A percentile compares a stretch with the other conserved stretches of the same genome.
Evolutionary conservation across 2,888 invertebrate species (phyloP).

Genomic region (Drosophila emarginata): DNA sequence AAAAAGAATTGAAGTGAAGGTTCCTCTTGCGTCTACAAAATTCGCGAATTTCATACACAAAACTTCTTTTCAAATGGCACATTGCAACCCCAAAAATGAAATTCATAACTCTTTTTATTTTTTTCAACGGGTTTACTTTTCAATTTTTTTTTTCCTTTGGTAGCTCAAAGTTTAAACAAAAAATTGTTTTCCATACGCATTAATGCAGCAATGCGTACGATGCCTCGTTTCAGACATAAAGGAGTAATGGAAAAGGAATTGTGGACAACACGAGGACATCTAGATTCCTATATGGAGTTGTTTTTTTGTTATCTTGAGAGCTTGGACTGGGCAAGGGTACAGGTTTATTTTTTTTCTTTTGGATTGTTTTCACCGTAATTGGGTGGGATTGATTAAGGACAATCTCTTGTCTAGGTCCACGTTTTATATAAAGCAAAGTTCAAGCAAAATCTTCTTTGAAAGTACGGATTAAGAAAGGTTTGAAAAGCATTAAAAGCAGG

Average conservation of each 20-base stretch:
- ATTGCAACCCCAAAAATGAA: constrained; percentile 47
- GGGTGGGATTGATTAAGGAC: not conserved
- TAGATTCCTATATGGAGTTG: not conserved
- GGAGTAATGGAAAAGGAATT: constrained; percentile 1
- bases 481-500: too few relatives aligned
- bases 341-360: not conserved
- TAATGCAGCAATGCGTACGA: constrained; percentile 70
- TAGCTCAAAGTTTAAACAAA: constrained; percentile 24
- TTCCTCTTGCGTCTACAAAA: constrained; percentile 28
- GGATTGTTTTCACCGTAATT: not conserved
- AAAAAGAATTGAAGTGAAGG: constrained; percentile 48
- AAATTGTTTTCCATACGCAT: constrained; percentile 53
- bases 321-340: not conserved
- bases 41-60: constrained; percentile 47
- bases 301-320: not conserved
- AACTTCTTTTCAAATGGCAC: constrained; percentile 59
- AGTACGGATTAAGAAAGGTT: too few relatives aligned
- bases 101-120: constrained; percentile 50
- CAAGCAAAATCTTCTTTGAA: too few relatives aligned
- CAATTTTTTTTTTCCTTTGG: constrained; percentile 9
- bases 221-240: constrained; percentile 14
- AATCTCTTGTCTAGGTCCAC: not conserved
- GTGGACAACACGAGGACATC: constrained; percentile 4
- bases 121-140: not conserved
- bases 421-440: not conserved